phyloP scores from a whole-genome alignment of 2,797 vertebrate species.

The Spheniscus humboldti region DNA sequence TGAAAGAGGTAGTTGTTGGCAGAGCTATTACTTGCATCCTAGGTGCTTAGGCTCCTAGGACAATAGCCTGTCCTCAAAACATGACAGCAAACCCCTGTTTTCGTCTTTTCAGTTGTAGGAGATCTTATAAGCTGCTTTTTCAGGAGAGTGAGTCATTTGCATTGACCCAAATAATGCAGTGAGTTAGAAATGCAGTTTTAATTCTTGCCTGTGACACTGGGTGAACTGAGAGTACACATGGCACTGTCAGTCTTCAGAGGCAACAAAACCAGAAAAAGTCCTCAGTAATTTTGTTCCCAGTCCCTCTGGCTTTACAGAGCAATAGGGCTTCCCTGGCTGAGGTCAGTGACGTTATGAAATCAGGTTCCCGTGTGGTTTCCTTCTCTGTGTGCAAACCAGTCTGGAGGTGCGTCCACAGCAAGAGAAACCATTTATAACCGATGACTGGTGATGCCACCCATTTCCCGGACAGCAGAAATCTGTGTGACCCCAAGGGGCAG shows the following conservation, averaged over 20 bases:
- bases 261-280: neutral
- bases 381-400: neutral
- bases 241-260: neutral
- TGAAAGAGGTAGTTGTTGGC: neutral
- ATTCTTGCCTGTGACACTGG: neutral
- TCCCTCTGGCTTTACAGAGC: neutral
- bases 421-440: neutral
- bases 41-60: neutral
- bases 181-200: neutral
- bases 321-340: neutral
- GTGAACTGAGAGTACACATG: neutral
- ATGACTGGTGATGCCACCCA: neutral
- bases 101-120: neutral
- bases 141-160: neutral
- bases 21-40: neutral
- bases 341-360: neutral
- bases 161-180: neutral
- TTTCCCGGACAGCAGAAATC: neutral
- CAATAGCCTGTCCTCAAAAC: neutral
- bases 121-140: neutral
- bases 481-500: neutral
- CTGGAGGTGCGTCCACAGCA: too few species aligned
- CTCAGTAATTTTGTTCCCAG: neutral
- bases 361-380: neutral
- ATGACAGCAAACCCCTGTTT: neutral